Base-by-base conservation (phyloP, 2,797 vertebrate genomes). In the Muscicapa striata region DNA sequence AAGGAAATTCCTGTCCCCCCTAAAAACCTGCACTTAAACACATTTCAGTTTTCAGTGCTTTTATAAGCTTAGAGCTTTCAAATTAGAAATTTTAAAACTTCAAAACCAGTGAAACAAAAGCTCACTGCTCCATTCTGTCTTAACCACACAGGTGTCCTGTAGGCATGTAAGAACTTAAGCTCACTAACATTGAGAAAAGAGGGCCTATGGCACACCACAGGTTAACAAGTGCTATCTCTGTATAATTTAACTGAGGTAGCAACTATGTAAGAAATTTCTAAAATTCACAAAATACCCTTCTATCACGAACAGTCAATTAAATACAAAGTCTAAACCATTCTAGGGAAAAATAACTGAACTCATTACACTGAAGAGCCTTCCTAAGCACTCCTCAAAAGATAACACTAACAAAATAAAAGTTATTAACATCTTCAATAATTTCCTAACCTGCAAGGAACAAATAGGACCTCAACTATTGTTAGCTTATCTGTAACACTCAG, bases 71-170 rank as follows among this genome's bases (percentile, higher is more conserved):
- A 51, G 14, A 67, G 19, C 13, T 70, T 66, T 36, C 73, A 77
- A 88, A 66, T 11, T 11, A 10, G 22, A 76, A 41, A 40, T 9
- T 10, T 7, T 46, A 17, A 17, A 32, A 2, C 6, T 54, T 2
- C 27, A 55, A 79, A 67, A 30, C 5, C 24, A 68, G 17, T 10
- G 4, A 64, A 52, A 57, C 24, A 34, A 32, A 48, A 63, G 7
- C 7, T 52, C 5, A 30, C 26, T 3, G 0, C 16, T 46, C 24
- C 21, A 30, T 40, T 52, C 43, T 63, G 10, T 10, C 23, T 76
- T 58, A 58, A 43, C 8, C 32, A 40, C 0, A 0, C 4, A 1
- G 8, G 30, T 27, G 6, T 80, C 30, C 54, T 46, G 40, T 16
- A 5, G 9, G 24, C 20, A 69, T 5, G 0, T 6, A 23, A 45